A percentile compares a stretch with the other conserved stretches of the same genome.
These are phyloP conservation scores for Chloroceryle aenea DNA, from an alignment of 2,113 vertebrate species.

Conservation along the genomic window DNA sequence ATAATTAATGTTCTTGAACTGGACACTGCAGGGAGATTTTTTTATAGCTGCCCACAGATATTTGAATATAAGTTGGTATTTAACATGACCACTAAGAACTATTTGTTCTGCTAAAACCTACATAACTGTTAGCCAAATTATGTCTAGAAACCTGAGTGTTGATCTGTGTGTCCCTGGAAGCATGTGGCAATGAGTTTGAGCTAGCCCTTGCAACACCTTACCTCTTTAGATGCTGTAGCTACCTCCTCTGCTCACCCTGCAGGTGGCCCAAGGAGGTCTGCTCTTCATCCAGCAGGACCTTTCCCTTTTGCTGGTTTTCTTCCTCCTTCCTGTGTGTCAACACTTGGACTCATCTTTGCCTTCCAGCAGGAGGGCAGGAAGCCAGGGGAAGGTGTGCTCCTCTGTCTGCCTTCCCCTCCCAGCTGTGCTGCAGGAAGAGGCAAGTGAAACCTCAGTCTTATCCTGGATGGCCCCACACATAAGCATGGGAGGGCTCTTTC, in stretches of 20 bases:
- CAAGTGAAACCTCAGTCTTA: neutral
- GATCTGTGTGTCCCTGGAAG: neutral
- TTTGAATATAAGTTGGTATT: neutral
- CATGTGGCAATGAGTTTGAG: neutral
- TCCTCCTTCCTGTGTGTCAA: fast-evolving
- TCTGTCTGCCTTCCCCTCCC: neutral
- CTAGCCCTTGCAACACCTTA: neutral
- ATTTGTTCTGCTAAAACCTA: neutral
- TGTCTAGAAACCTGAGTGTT: neutral
- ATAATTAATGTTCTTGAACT: neutral
- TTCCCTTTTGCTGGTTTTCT: neutral
- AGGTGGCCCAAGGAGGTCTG: neutral
- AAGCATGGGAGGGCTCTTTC: neutral
- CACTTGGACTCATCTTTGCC: neutral
- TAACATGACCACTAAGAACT: neutral
- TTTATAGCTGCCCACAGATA: neutral
- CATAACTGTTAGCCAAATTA: neutral
- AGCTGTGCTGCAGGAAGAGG: neutral
- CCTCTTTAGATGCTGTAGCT: neutral
- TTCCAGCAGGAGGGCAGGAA: neutral
- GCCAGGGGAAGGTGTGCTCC: neutral
- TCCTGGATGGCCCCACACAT: neutral
- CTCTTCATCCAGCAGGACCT: neutral
- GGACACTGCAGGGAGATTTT: neutral
- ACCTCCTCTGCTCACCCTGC: neutral